Percentiles rank a stretch among this genome's conserved stretches.
Conservation (phyloP, 2,888 invertebrate genomes). For the Cantharis nigra region DNA sequence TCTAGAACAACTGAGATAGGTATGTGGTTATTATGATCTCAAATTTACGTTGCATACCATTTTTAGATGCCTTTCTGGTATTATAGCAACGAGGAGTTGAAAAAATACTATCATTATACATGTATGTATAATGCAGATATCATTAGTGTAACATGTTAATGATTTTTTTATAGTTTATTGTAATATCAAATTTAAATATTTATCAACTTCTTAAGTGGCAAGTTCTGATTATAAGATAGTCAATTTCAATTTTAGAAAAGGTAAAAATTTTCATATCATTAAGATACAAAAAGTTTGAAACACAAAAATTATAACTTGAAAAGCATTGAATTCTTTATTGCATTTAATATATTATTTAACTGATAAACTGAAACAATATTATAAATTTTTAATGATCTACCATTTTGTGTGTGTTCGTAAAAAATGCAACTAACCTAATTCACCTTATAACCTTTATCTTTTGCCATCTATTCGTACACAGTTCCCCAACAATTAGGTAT, state of each 20-base stretch:
- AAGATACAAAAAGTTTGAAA: background rate
- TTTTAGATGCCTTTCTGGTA: background rate
- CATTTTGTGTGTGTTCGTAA: too few species aligned
- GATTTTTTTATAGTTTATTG: background rate
- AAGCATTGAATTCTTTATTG: too few species aligned
- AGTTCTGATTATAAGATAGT: background rate
- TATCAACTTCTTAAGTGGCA: background rate
- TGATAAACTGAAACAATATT: too few species aligned
- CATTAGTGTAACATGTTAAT: background rate
- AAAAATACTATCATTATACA: background rate
- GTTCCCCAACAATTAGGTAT: too few species aligned
- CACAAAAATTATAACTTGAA: too few species aligned
- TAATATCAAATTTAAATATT: background rate
- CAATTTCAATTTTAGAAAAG: background rate
- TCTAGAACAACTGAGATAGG: background rate
- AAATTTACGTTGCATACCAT: background rate
- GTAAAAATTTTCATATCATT: background rate
- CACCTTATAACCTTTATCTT: too few species aligned
- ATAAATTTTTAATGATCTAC: too few species aligned
- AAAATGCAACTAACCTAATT: too few species aligned
- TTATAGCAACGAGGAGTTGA: background rate
- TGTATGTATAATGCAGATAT: background rate
- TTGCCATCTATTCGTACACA: too few species aligned
- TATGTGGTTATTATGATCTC: background rate
- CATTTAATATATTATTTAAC: too few species aligned